Evolutionary conservation across 1,140 invertebrate genomes (phyloP).

Genomic region (Zeugodacus cucurbitae): DNA sequence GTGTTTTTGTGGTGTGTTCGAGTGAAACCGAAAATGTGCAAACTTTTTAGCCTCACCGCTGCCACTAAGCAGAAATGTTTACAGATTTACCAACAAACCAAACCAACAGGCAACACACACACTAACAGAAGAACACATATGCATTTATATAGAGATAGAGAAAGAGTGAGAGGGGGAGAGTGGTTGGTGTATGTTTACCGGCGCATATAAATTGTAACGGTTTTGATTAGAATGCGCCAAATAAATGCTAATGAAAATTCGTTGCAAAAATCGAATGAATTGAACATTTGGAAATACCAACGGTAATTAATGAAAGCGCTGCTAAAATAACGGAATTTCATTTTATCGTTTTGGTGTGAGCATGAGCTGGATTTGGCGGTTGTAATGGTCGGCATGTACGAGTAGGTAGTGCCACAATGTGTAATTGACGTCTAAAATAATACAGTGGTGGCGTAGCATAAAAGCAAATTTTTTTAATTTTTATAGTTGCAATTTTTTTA

Average conservation of each 20-base stretch:
- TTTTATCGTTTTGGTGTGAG: background rate
- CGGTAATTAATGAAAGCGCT: background rate
- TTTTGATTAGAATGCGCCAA: background rate
- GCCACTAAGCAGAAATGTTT: background rate
- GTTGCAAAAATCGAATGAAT: background rate
- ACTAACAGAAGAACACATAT: background rate
- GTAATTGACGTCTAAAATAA: background rate
- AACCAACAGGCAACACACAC: background rate
- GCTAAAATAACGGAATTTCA: background rate
- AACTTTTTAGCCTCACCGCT: background rate
- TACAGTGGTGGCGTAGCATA: background rate
- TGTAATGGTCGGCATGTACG: background rate
- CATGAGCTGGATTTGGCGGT: background rate
- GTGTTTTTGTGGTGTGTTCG: background rate
- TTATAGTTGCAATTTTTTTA: too few species aligned
- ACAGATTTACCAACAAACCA: background rate
- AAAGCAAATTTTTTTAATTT: too few species aligned
- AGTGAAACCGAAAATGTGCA: background rate
- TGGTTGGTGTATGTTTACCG: background rate
- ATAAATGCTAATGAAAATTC: constrained; percentile 20
- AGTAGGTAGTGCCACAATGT: background rate
- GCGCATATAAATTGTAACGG: background rate
- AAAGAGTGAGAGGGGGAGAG: background rate
- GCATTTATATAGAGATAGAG: background rate
- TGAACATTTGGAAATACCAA: background rate